Percentiles rank a stretch among this genome's conserved stretches.
phyloP scores from a whole-genome alignment of 1,140 invertebrate genomes.

The Drosophila grimshawi region DNA sequence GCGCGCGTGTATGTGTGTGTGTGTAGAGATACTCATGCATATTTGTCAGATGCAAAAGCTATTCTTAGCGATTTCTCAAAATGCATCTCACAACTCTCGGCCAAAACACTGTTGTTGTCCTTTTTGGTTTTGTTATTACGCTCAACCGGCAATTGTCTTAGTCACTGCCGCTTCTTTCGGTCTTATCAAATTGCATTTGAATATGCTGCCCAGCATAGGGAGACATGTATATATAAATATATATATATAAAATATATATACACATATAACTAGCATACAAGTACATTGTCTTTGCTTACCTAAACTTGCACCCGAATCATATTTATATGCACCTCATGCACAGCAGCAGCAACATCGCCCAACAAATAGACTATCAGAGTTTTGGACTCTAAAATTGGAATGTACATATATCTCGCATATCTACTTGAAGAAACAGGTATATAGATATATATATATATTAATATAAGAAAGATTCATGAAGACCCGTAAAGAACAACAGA shows the following conservation, averaged over 20 bases:
- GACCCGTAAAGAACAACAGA: too few relatives aligned
- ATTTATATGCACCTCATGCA: not conserved
- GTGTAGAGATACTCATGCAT: slow-evolving; percentile 48
- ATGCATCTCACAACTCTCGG: slow-evolving; percentile 26
- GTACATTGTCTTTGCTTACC: too few relatives aligned
- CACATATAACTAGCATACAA: not conserved
- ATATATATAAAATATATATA: slow-evolving; percentile 8
- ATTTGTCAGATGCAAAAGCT: slow-evolving; percentile 58
- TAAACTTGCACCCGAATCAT: too few relatives aligned
- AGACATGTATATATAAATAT: not conserved
- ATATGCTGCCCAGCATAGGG: too few relatives aligned
- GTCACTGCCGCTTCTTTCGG: not conserved
- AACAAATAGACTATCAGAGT: too few relatives aligned
- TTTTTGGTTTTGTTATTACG: slow-evolving; percentile 42
- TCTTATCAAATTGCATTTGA: too few relatives aligned
- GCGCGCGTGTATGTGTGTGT: slow-evolving; percentile 24
- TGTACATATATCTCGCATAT: too few relatives aligned
- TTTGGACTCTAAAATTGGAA: too few relatives aligned
- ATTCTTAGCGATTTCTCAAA: slow-evolving; percentile 65
- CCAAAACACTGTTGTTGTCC: slow-evolving; percentile 48
- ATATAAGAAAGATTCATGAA: too few relatives aligned
- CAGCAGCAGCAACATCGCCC: too few relatives aligned
- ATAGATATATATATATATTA: too few relatives aligned
- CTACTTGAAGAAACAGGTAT: too few relatives aligned
- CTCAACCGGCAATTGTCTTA: slow-evolving; percentile 1